phyloP scores from a whole-genome alignment of 2,113 vertebrate genomes.

The Caretta caretta region DNA sequence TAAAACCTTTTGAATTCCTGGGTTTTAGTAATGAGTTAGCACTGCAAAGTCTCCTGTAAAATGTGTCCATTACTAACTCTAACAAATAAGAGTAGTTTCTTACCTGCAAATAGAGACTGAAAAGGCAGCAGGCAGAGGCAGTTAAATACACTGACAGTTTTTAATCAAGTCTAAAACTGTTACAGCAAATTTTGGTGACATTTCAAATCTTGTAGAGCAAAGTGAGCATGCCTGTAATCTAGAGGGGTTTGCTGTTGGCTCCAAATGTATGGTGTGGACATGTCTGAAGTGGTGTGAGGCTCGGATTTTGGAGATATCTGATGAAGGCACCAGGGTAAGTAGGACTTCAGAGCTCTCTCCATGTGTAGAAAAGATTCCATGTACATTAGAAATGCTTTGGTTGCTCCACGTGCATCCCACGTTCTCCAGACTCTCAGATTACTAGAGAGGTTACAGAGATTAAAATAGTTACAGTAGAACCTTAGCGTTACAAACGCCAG shows the following conservation, averaged over 20 bases:
- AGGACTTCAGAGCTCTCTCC: not conserved
- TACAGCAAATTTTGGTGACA: not conserved
- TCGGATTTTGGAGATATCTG: constrained; percentile 79
- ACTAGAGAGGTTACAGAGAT: not conserved
- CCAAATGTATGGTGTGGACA: constrained; percentile 82
- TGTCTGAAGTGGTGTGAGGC: constrained; percentile 79
- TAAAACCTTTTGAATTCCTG: not conserved
- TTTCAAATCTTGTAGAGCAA: constrained; percentile 46
- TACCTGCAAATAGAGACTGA: not conserved
- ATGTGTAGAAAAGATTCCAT: not conserved
- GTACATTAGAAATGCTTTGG: not conserved
- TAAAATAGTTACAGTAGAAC: not conserved
- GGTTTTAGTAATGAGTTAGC: not conserved
- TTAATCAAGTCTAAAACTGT: not conserved
- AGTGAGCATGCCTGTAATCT: constrained; percentile 51
- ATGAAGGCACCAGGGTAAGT: constrained; percentile 81
- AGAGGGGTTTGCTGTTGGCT: constrained; percentile 78
- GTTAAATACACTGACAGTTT: rapidly evolving
- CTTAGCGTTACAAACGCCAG: too few species aligned
- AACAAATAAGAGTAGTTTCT: not conserved
- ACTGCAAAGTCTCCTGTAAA: not conserved
- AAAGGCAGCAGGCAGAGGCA: not conserved
- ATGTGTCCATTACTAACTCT: not conserved
- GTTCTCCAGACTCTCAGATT: not conserved
- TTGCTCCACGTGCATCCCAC: not conserved